Percentiles rank a stretch among this genome's conserved stretches.
Conservation (phyloP, 2,113 vertebrate genomes). For the Pollimyrus isidori region DNA sequence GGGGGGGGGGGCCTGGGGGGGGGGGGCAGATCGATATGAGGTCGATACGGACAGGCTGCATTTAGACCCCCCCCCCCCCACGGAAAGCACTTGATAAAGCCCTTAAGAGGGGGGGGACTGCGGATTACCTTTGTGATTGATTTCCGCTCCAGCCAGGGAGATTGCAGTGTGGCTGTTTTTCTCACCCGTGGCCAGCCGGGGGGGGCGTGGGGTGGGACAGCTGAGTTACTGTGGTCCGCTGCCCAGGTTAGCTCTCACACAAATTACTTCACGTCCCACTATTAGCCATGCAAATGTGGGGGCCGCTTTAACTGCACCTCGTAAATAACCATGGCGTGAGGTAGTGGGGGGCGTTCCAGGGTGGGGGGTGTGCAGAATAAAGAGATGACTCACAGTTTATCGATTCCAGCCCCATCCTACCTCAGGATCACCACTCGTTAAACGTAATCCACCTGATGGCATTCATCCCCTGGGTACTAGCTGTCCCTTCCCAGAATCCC, state of each 20-base stretch:
- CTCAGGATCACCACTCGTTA: constrained; percentile 7
- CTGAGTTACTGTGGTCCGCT: too few relatives aligned
- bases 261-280: constrained; percentile 77
- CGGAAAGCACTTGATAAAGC: too few relatives aligned
- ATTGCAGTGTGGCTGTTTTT: too few relatives aligned
- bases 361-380: constrained; percentile 40
- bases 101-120: too few relatives aligned
- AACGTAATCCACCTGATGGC: constrained; percentile 23
- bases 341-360: constrained; percentile 8
- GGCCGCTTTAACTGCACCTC: constrained; percentile 67
- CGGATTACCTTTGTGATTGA: too few relatives aligned
- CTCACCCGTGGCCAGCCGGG: too few relatives aligned
- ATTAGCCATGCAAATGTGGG: constrained; percentile 76
- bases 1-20: too few relatives aligned
- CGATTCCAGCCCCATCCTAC: constrained; percentile 31
- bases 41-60: too few relatives aligned
- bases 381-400: constrained; percentile 65
- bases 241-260: constrained; percentile 66
- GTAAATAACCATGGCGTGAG: constrained; percentile 54
- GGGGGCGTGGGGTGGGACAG: too few relatives aligned
- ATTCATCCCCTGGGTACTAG: not conserved
- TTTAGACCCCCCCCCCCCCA: too few relatives aligned
- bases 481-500: constrained; percentile 19
- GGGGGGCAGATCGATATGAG: too few relatives aligned
- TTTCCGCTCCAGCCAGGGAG: too few relatives aligned